These are phyloP conservation scores for Mercenaria mercenaria DNA, from an alignment of 1,140 invertebrate species.

Conservation along the genomic window DNA sequence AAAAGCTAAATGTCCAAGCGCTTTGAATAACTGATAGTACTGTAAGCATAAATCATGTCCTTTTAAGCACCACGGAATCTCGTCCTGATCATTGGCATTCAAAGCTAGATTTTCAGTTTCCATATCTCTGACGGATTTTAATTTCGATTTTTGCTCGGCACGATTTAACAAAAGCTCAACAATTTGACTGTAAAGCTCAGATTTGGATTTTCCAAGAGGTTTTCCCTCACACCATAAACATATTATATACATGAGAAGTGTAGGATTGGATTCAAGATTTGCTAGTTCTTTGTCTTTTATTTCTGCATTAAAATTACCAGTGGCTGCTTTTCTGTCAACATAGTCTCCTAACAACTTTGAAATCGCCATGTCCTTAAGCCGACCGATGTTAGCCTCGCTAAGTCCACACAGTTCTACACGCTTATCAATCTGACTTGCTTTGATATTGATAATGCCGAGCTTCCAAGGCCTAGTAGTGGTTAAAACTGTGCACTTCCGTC, in stretches of 20 bases:
- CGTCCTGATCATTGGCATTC: neutral
- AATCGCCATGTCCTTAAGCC: neutral
- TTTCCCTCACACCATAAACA: neutral
- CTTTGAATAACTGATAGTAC: neutral
- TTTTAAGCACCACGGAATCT: neutral
- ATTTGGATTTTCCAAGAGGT: neutral
- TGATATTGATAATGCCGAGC: neutral
- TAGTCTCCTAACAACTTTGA: neutral
- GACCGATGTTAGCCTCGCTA: neutral
- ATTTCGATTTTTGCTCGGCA: neutral
- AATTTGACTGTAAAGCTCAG: neutral
- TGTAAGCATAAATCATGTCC: neutral
- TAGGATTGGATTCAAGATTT: neutral
- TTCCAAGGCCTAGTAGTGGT: slow-evolving; percentile 19
- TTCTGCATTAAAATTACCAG: neutral
- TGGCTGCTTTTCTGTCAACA: neutral
- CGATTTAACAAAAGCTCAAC: neutral
- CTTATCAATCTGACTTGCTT: slow-evolving; percentile 10
- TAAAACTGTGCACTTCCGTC: neutral
- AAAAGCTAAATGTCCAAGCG: neutral
- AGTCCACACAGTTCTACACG: neutral
- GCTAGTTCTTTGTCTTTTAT: neutral
- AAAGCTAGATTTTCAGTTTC: neutral
- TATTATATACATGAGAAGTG: neutral
- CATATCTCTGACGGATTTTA: neutral